phyloP scores from a whole-genome alignment of 2,888 invertebrate species.

The Dolomedes plantarius region DNA sequence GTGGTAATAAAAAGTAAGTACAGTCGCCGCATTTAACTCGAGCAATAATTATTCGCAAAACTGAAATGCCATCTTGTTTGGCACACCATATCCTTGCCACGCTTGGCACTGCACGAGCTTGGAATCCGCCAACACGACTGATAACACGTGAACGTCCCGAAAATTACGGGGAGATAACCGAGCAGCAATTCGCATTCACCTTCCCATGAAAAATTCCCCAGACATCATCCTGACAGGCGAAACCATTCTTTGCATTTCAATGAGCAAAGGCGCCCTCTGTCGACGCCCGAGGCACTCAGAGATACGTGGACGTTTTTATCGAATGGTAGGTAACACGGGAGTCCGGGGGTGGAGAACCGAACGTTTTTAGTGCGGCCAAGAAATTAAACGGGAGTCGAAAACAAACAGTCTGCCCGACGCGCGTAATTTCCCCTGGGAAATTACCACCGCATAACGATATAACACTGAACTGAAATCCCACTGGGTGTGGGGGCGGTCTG shows the following conservation, averaged over 20 bases:
- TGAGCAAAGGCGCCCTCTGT: slow-evolving; percentile 16
- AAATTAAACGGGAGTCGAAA: slow-evolving; percentile 67
- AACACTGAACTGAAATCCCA: slow-evolving; percentile 57
- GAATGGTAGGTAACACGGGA: slow-evolving; percentile 6
- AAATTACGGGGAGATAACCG: too few species aligned
- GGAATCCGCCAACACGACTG: too few species aligned
- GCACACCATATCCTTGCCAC: too few species aligned
- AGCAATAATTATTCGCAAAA: too few species aligned
- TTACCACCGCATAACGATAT: slow-evolving; percentile 61
- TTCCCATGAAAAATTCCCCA: too few species aligned
- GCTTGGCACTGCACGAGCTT: too few species aligned
- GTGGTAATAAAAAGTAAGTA: too few species aligned
- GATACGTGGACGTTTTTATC: slow-evolving; percentile 54
- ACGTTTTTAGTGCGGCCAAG: slow-evolving; percentile 21
- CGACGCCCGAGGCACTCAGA: slow-evolving; percentile 31
- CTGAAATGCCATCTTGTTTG: too few species aligned
- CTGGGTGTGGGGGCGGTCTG: slow-evolving; percentile 5
- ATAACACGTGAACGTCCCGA: too few species aligned
- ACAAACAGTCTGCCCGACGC: slow-evolving; percentile 52
- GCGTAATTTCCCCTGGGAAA: slow-evolving; percentile 68
- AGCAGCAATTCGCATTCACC: too few species aligned
- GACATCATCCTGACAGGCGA: neutral
- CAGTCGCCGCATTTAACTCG: too few species aligned
- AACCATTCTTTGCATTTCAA: slow-evolving; percentile 59
- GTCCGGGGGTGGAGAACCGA: too few species aligned